Conservation (phyloP, 2,888 invertebrate genomes). For the Cosmopolites sordidus region DNA sequence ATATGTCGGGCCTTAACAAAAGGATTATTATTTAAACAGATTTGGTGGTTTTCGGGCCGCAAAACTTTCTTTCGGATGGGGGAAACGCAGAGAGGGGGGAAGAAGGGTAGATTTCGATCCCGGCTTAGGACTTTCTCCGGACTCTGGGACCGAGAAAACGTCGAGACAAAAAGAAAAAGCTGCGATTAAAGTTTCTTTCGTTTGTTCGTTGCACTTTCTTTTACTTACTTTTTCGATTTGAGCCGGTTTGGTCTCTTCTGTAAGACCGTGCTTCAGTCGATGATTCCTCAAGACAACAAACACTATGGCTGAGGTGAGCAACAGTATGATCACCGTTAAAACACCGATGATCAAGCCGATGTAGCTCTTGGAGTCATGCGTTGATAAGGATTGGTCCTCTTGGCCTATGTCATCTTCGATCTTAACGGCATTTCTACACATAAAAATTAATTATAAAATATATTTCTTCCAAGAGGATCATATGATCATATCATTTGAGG, state of each 20-base stretch:
- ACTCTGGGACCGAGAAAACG: no score
- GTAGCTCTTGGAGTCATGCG: slow-evolving; percentile 44
- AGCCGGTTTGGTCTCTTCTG: slow-evolving; percentile 43
- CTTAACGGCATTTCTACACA: slow-evolving; percentile 6
- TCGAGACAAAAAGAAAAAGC: no score
- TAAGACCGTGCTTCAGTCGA: slow-evolving; percentile 48
- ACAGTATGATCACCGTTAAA: slow-evolving; percentile 66
- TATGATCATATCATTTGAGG: no score
- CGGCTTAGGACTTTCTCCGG: no score
- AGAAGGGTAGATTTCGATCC: no score
- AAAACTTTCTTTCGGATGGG: slow-evolving; percentile 9
- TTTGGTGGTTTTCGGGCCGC: slow-evolving; percentile 6
- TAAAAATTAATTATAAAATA: background rate
- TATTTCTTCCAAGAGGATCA: no score
- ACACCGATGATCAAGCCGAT: slow-evolving; percentile 67
- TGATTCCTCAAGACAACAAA: slow-evolving; percentile 66
- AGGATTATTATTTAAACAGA: slow-evolving; percentile 18
- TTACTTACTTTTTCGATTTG: slow-evolving; percentile 36
- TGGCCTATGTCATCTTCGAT: slow-evolving; percentile 9
- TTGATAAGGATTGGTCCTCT: background rate
- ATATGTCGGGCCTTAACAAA: slow-evolving; percentile 8
- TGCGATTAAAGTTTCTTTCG: no score
- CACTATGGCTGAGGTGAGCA: slow-evolving; percentile 65
- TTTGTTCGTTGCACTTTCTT: background rate
- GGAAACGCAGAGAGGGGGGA: background rate